phyloP scores from a whole-genome alignment of 2,113 vertebrate species.

The Elgaria multicarinata region DNA sequence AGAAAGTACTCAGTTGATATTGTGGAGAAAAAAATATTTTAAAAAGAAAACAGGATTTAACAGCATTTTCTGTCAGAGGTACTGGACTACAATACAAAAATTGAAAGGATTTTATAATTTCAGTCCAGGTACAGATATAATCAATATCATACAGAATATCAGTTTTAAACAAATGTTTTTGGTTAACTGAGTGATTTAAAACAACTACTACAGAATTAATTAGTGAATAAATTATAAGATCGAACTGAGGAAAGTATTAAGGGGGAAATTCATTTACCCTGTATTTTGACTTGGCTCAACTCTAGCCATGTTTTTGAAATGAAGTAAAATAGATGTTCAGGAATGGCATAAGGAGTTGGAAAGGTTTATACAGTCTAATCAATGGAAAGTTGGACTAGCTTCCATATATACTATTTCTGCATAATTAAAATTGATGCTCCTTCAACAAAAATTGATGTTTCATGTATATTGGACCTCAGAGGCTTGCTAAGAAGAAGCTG shows the following conservation, averaged over 20 bases:
- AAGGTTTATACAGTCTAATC: too few relatives aligned
- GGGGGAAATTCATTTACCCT: background rate
- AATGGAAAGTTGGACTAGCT: too few relatives aligned
- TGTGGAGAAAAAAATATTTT: background rate
- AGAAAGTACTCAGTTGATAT: background rate
- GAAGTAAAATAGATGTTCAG: too few relatives aligned
- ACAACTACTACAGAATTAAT: background rate
- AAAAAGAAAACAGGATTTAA: background rate
- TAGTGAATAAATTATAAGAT: background rate
- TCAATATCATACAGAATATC: background rate
- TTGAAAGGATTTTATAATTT: background rate
- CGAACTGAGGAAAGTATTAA: background rate
- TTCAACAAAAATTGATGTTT: too few relatives aligned
- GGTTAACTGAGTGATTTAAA: background rate
- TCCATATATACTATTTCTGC: too few relatives aligned
- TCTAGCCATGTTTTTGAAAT: background rate
- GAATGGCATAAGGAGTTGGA: too few relatives aligned
- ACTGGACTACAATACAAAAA: background rate
- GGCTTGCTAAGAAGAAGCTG: too few relatives aligned
- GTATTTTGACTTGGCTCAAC: background rate
- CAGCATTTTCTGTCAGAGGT: background rate
- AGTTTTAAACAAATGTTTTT: too few relatives aligned
- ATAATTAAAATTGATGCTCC: too few relatives aligned
- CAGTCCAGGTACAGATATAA: background rate
- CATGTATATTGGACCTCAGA: too few relatives aligned